phyloP scores from a whole-genome alignment of 2,888 invertebrate species.

The Neoscelio sp. region DNA sequence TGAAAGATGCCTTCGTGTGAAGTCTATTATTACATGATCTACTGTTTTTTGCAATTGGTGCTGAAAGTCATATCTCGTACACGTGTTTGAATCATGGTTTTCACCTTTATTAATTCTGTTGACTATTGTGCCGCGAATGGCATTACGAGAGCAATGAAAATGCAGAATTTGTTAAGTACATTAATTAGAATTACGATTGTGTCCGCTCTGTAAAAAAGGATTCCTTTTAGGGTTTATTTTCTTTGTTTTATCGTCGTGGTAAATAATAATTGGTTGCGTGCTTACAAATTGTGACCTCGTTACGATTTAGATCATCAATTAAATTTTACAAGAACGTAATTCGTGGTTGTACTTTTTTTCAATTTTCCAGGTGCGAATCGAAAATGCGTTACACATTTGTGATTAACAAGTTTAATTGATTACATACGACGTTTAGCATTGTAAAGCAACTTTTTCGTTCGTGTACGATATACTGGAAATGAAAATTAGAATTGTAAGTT shows the following conservation, averaged over 20 bases:
- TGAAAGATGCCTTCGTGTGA: conserved; percentile 9
- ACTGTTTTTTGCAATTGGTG: conserved; percentile 14
- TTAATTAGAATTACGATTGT: conserved; percentile 28
- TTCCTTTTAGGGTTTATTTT: conserved; percentile 6
- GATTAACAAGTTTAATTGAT: conserved; percentile 47
- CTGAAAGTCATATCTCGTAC: conserved; percentile 26
- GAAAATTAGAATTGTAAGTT: conserved; percentile 26
- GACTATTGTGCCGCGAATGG: conserved; percentile 42
- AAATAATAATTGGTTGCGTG: conserved; percentile 27
- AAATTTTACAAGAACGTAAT: conserved; percentile 20
- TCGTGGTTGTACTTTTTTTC: conserved; percentile 2
- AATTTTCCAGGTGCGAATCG: conserved; percentile 12
- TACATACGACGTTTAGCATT: conserved; percentile 26
- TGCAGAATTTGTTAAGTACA: conserved; percentile 18
- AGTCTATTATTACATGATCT: conserved; percentile 6
- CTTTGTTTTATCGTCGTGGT: conserved; percentile 21
- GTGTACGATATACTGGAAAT: not conserved
- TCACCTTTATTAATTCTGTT: conserved; percentile 50
- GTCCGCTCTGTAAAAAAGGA: not conserved
- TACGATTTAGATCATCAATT: conserved; percentile 17
- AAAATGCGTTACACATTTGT: conserved; percentile 34
- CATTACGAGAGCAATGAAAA: conserved; percentile 47
- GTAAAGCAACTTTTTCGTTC: conserved; percentile 40
- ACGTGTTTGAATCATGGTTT: conserved; percentile 46
- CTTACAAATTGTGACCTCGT: conserved; percentile 16